Base-by-base conservation (phyloP, 2,113 vertebrate genomes). In the Macquaria ambigua region DNA sequence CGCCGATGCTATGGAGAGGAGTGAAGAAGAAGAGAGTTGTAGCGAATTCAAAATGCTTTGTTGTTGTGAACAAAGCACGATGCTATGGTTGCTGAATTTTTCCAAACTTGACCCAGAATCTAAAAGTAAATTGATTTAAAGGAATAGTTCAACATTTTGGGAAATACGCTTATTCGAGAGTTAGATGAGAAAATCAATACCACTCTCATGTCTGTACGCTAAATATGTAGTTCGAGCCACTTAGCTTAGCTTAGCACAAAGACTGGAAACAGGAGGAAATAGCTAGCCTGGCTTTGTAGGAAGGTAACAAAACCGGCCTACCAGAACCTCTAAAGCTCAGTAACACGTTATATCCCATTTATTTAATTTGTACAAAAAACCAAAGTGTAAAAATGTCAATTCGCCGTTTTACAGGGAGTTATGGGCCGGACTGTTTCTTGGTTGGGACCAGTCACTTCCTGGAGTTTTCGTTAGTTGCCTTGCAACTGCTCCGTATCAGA, bases 161-260 rank as follows among this genome's bases (percentile, higher is more conserved):
- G 53, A 79, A 48, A 46, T 48, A 48, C 7, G 12, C 14, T 20
- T 5, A 39, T 41, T 46, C 3, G 1, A 81, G n/a, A 20, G 5
- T 68, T 28, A 28, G 20, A 70, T n/a, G 5, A 46, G 6, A 34
- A 18, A 20, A 74, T 56, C 2, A 43, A 39, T n/a, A 43, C 6
- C 1, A 43, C 9, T 20, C 2, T 77, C 8, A 39, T 75, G 50
- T 50, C 2, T 52, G n/a, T 20, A 25, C 0, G 7, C 12, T 64
- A 11, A 70, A 71, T 63, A 7, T 53, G 1, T 52, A 67, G 25
- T n/a, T n/a, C 9, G 1, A 31, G n/a, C 31, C 14, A 37, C 61
- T 63, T 55, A 61, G 34, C 62, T 77, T 72, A 66, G n/a, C 14
- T 81, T 56, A 73, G 34, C 25, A 25, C 8, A 31, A 37, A 56